Percentiles rank a stretch among this genome's conserved stretches.
Conservation (phyloP, 2,888 invertebrate species). For the Invenusta paracnida region DNA sequence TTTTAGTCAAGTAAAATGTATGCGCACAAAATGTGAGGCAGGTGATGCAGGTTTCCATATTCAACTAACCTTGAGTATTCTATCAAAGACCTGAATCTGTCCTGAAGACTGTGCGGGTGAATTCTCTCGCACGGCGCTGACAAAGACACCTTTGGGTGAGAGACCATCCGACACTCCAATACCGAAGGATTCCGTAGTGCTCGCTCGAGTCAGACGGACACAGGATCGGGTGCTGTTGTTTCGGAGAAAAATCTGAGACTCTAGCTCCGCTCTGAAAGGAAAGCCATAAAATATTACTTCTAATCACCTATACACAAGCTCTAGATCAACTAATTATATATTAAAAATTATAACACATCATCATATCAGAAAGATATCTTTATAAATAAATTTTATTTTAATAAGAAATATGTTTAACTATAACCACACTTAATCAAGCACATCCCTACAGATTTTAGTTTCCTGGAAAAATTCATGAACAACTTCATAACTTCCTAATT, state of each 20-base stretch:
- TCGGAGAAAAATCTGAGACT: neutral
- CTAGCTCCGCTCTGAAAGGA: neutral
- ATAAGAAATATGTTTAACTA: too few species aligned
- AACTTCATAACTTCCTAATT: too few species aligned
- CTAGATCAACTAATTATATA: neutral
- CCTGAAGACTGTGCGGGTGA: slow-evolving; percentile 36
- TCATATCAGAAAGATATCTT: too few species aligned
- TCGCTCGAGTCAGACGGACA: neutral
- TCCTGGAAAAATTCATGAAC: too few species aligned
- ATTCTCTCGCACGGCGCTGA: slow-evolving; percentile 39
- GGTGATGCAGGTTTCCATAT: too few species aligned
- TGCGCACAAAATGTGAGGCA: too few species aligned
- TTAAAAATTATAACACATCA: too few species aligned
- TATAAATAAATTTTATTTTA: too few species aligned
- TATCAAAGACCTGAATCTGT: slow-evolving; percentile 39
- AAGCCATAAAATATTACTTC: neutral
- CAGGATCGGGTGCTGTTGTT: slow-evolving; percentile 12
- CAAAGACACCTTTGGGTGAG: slow-evolving; percentile 37
- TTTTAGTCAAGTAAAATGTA: too few species aligned
- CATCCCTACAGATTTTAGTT: too few species aligned
- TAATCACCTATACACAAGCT: neutral
- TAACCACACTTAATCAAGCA: too few species aligned
- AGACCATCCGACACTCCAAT: slow-evolving; percentile 42
- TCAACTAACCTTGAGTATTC: slow-evolving; percentile 39
- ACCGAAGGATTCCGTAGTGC: slow-evolving; percentile 40